Evolutionary conservation across 1,140 invertebrate genomes (phyloP), one percentile per base, ranked within the genome.

Genomic region (Drosophila punjabiensis): DNA sequence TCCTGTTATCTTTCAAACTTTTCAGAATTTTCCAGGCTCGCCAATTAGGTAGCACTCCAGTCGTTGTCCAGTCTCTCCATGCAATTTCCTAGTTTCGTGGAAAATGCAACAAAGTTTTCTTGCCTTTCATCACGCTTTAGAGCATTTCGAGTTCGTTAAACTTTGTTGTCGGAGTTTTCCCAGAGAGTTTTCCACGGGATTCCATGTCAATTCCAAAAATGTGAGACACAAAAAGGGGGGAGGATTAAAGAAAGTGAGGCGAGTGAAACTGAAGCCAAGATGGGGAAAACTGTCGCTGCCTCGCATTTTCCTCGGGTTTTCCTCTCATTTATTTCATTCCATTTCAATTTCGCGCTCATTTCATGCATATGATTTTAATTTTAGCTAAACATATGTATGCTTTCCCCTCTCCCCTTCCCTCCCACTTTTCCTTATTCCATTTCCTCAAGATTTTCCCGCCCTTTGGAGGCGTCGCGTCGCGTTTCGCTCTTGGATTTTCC

Each of bases 311-410:
- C 53, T 24, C 13, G 33, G 43, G 11, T 28, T 52, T 35, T 53
- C 43, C 48, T 30, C 66, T 78, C 71, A 76, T 76, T 81, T 82
- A 89, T 89, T 90, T 90, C 79, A 86, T 89, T 90, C 73, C 86
- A 86, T 90, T 89, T 82, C 86, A 86, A 89, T 89, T 89, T 90
- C 76, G 86, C 79, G 82, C 86, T 89, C 82, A 89, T 89, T 89
- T 89, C 86, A 89, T 90, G 86, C 86, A 89, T 89, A 89, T 89
- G 87, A 89, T 89, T 90, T 89, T 89, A 90, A 89, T 89, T 89
- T 89, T 80, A 67, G 69, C 75, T 73, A 75, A 85, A 75, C 77
- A 84, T 66, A 58, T 66, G 37, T 60, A 61, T 69, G 39, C 66
- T 52, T 33, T 11, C 11, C 39, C 43, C 6, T 16, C 16, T 18